Base-by-base conservation (phyloP, 2,888 invertebrate genomes). In the Hirtodrosophila cameraria region DNA sequence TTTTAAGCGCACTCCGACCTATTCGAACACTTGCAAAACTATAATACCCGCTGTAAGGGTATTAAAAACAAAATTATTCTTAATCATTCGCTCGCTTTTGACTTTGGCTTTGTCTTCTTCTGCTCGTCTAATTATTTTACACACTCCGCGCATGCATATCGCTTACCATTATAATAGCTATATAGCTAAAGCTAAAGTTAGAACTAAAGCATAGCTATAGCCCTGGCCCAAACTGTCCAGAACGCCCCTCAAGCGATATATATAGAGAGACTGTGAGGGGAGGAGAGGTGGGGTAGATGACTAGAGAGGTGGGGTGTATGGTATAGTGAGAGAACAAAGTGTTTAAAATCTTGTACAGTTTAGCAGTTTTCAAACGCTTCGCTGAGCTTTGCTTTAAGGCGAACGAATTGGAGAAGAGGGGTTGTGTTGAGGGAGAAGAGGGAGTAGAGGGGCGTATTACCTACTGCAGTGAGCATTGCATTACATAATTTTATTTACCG, bases 401-500 rank as follows among this genome's bases (percentile, higher is more conserved):
- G 11, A n/a, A n/a, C n/a, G n/a, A n/a, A n/a, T n/a, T n/a, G n/a
- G n/a, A n/a, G n/a, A n/a, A n/a, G n/a, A n/a, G n/a, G n/a, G n/a
- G n/a, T n/a, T n/a, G n/a, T 8, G 23, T 16, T 9, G 20, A 8
- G 31, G 23, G 38, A 8, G 25, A 12, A 38, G 9, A 15, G 39
- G 13, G 7, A 15, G 35, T 46, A 5, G 43, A 13, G 50, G 55
- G 46, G 23, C 12, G 36, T 48, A 23, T 13, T 35, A 8, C 12
- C 45, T 48, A 27, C 20, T 41, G 52, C 46, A 28, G 41, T 33
- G 31, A 54, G 59, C 46, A 50, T 52, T 72, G 69, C 69, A 64
- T 80, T 81, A 81, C 80, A 81, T 81, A 82, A 81, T 82, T 67
- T 77, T 73, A 62, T 77, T 75, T 81, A 81, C 82, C 73, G 80